Conservation (phyloP, 2,888 invertebrate genomes). For the Glyphotaelius pellucidus region DNA sequence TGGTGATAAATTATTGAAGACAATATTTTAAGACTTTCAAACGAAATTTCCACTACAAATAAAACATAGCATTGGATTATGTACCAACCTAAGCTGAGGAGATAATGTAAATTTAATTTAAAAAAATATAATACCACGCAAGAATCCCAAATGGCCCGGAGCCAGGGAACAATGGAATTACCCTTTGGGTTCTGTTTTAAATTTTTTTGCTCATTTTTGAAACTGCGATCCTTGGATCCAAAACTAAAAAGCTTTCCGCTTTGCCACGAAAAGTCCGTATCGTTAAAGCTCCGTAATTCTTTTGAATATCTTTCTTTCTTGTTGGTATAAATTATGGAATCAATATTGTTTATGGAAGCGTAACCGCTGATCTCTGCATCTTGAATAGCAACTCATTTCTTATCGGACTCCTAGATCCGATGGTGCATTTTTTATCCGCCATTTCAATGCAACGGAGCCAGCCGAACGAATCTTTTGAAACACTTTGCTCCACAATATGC, state of each 20-base stretch:
- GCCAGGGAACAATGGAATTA: too few species aligned
- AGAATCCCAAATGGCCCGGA: too few species aligned
- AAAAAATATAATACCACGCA: too few species aligned
- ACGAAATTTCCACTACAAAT: too few species aligned
- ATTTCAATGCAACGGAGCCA: constrained; percentile 7
- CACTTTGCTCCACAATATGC: not conserved
- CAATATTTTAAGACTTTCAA: too few species aligned
- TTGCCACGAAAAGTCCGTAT: not conserved
- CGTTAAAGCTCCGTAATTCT: not conserved
- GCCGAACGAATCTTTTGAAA: constrained; percentile 22
- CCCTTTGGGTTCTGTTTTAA: too few species aligned
- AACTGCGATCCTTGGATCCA: not conserved
- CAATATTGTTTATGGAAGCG: not conserved
- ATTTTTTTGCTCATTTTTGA: too few species aligned
- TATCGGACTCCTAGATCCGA: not conserved
- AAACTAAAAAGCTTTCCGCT: not conserved
- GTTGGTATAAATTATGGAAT: not conserved
- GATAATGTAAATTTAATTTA: too few species aligned
- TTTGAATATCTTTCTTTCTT: not conserved
- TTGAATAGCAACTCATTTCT: not conserved
- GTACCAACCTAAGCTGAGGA: too few species aligned
- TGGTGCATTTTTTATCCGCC: not conserved
- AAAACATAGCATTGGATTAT: not conserved
- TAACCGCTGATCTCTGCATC: not conserved
- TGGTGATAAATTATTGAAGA: too few species aligned